phyloP scores from a whole-genome alignment of 2,113 vertebrate species.

The Dendropsophus ebraccatus region DNA sequence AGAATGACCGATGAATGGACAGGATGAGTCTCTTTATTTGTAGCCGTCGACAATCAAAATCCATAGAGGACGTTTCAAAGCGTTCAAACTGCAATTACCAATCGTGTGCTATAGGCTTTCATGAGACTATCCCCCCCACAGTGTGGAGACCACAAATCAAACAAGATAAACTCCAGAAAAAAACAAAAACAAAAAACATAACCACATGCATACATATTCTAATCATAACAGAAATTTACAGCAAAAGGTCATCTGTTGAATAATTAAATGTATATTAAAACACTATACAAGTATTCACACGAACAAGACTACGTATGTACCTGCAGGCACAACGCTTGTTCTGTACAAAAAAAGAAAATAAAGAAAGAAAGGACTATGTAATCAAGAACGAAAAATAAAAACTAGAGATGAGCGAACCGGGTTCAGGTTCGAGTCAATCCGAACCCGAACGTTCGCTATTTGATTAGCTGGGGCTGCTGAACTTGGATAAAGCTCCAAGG shows the following conservation, averaged over 20 bases:
- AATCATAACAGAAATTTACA: neutral
- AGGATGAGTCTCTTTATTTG: neutral
- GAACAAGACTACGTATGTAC: neutral
- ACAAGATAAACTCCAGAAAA: neutral
- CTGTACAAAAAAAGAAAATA: too few relatives aligned
- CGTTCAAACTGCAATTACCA: neutral
- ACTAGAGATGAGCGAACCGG: too few relatives aligned
- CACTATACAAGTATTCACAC: neutral
- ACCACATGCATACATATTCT: neutral
- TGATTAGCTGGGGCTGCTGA: too few relatives aligned
- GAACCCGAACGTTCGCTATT: too few relatives aligned
- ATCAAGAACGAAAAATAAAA: too few relatives aligned
- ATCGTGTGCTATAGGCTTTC: neutral
- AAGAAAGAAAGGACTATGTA: too few relatives aligned
- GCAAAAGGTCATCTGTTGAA: neutral
- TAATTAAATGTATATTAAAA: neutral
- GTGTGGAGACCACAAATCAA: neutral
- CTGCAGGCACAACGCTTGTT: neutral
- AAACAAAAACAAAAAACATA: neutral
- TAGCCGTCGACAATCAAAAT: slow-evolving; percentile 7
- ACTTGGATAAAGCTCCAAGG: too few relatives aligned
- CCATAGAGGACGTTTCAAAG: neutral
- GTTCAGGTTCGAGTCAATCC: too few relatives aligned
- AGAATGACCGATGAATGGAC: slow-evolving; percentile 13
- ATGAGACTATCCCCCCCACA: neutral